phyloP scores from a whole-genome alignment of 2,888 invertebrate species.

The Bhutanitis thaidina region DNA sequence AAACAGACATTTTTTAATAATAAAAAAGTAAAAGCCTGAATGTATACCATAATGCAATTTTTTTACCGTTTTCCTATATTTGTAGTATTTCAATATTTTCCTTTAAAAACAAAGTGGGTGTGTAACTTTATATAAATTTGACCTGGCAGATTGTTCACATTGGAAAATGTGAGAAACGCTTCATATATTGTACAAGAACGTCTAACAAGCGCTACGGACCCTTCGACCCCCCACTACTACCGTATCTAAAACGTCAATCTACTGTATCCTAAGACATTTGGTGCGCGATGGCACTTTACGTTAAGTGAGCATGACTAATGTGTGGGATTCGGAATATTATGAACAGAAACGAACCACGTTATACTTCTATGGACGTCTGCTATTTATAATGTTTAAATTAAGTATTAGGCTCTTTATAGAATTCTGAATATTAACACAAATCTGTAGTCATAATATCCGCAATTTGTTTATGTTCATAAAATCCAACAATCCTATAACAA shows the following conservation, averaged over 20 bases:
- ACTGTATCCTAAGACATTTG: conserved; percentile 38
- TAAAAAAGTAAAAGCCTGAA: no score
- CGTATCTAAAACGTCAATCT: neutral
- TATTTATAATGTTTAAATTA: neutral
- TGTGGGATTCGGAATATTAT: conserved; percentile 1
- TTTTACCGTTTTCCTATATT: no score
- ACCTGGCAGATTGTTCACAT: neutral
- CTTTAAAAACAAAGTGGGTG: no score
- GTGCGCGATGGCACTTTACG: conserved; percentile 52
- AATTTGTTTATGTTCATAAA: conserved; percentile 2
- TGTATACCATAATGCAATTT: no score
- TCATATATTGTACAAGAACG: neutral
- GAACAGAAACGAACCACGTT: conserved; percentile 2
- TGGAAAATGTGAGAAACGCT: no score
- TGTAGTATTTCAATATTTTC: no score
- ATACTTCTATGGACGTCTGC: neutral
- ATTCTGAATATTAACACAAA: no score
- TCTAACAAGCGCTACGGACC: conserved; percentile 11
- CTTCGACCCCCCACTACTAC: conserved; percentile 3
- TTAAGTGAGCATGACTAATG: conserved; percentile 28
- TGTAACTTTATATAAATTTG: neutral
- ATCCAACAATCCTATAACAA: neutral
- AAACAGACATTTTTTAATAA: no score
- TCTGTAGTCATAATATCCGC: no score
- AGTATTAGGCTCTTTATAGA: no score